Percentiles rank a stretch among this genome's conserved stretches.
phyloP scores from a whole-genome alignment of 1,140 invertebrate genomes.

The Mamestra configurata region DNA sequence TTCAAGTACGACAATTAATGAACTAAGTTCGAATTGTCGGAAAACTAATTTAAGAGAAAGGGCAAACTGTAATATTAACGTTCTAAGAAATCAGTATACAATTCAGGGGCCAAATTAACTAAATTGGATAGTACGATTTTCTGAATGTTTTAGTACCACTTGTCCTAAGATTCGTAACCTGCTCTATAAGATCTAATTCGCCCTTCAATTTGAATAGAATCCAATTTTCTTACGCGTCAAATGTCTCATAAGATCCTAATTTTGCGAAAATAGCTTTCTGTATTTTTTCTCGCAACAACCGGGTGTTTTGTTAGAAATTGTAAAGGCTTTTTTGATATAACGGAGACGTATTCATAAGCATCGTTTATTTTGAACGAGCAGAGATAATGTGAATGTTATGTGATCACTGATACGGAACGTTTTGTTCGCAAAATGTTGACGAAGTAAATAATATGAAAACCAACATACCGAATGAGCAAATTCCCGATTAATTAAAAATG shows the following conservation, averaged over 20 bases:
- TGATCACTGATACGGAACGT: background rate
- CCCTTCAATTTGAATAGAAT: slow-evolving; percentile 74
- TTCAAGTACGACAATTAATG: slow-evolving; percentile 41
- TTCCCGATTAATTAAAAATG: slow-evolving; percentile 22
- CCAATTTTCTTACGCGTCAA: slow-evolving; percentile 77
- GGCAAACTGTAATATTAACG: slow-evolving; percentile 44
- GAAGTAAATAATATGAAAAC: slow-evolving; percentile 30
- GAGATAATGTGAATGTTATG: slow-evolving; percentile 27
- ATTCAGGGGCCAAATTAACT: slow-evolving; percentile 43
- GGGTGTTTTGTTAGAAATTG: slow-evolving; percentile 15
- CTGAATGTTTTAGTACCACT: slow-evolving; percentile 36
- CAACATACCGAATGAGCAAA: slow-evolving; percentile 1
- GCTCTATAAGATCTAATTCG: slow-evolving; percentile 74
- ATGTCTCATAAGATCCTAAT: slow-evolving; percentile 75
- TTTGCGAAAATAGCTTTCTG: slow-evolving; percentile 67
- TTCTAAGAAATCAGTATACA: slow-evolving; percentile 48
- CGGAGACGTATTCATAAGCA: slow-evolving; percentile 8
- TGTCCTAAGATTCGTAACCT: slow-evolving; percentile 15
- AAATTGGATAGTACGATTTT: slow-evolving; percentile 46
- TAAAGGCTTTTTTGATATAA: slow-evolving; percentile 23
- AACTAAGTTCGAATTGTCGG: slow-evolving; percentile 35
- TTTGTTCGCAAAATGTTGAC: slow-evolving; percentile 2
- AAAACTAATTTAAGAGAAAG: slow-evolving; percentile 49
- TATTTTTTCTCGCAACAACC: slow-evolving; percentile 54
- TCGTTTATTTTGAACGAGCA: slow-evolving; percentile 11